A percentile compares a stretch with the other conserved stretches of the same genome.
Conservation (phyloP, 2,113 vertebrate species). For the Sitta europaea region DNA sequence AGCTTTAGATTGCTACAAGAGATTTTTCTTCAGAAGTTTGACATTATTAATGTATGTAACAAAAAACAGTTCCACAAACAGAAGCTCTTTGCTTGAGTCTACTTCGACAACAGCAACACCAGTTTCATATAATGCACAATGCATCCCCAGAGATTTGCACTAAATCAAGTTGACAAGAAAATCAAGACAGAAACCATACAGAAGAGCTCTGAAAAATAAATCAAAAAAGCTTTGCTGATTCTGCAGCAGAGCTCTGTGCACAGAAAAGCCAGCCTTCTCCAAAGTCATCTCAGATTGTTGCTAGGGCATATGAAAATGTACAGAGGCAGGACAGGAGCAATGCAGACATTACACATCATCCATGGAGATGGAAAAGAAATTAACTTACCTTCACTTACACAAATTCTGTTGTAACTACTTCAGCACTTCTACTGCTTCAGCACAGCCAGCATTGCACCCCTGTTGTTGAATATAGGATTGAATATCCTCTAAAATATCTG, state of each 20-base stretch:
- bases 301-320: neutral
- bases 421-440: neutral
- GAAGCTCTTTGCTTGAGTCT: neutral
- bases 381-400: neutral
- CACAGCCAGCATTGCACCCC: neutral
- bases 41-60: neutral
- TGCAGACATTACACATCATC: neutral
- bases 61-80: conserved; percentile 15
- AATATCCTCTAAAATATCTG: neutral
- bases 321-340: neutral
- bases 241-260: neutral
- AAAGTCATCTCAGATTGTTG: neutral
- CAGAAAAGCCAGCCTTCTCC: neutral
- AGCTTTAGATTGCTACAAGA: neutral
- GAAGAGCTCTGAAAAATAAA: conserved; percentile 30
- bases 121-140: neutral
- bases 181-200: conserved; percentile 25
- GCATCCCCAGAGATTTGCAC: neutral
- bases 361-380: neutral
- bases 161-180: conserved; percentile 50
- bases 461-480: neutral
- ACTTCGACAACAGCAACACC: neutral
- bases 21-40: conserved; percentile 1
- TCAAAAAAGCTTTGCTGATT: neutral
- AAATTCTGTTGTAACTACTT: neutral